Conservation (phyloP, 2,888 invertebrate species). For the Glomeris marginata region DNA sequence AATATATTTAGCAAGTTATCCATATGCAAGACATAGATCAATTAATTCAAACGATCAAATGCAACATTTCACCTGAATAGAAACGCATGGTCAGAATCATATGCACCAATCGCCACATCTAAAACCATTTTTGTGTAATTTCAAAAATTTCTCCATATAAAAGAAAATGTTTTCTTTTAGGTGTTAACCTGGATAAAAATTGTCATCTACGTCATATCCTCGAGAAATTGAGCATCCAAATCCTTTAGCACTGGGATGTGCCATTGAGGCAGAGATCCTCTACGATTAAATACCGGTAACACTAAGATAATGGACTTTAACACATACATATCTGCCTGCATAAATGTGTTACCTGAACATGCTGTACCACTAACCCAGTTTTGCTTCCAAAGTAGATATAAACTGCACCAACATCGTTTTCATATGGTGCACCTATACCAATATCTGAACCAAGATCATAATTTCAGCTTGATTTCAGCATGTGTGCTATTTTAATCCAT, state of each 20-base stretch:
- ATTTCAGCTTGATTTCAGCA: too few relatives aligned
- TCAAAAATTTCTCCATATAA: too few relatives aligned
- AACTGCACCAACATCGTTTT: slow-evolving; percentile 43
- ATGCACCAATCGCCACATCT: slow-evolving; percentile 36
- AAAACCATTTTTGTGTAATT: slow-evolving; percentile 20
- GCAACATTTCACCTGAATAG: slow-evolving; percentile 35
- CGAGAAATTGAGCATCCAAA: slow-evolving; percentile 47
- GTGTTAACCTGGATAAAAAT: slow-evolving; percentile 44
- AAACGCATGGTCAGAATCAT: slow-evolving; percentile 40
- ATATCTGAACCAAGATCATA: slow-evolving; percentile 36
- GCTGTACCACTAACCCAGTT: slow-evolving; percentile 33
- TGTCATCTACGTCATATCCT: slow-evolving; percentile 43
- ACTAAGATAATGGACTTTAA: too few relatives aligned
- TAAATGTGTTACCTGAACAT: slow-evolving; percentile 30
- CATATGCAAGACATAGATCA: too few relatives aligned
- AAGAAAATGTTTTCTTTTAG: too few relatives aligned
- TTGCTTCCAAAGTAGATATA: slow-evolving; percentile 44
- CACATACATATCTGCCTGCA: too few relatives aligned
- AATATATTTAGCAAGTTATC: too few relatives aligned
- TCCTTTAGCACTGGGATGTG: slow-evolving; percentile 30
- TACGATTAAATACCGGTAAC: too few relatives aligned
- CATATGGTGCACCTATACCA: slow-evolving; percentile 49
- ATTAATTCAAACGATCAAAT: too few relatives aligned
- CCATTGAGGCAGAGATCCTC: slow-evolving; percentile 34
- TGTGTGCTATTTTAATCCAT: background rate